Percentiles rank a stretch among this genome's conserved stretches.
phyloP scores from a whole-genome alignment of 1,140 invertebrate genomes.

The Solen grandis region DNA sequence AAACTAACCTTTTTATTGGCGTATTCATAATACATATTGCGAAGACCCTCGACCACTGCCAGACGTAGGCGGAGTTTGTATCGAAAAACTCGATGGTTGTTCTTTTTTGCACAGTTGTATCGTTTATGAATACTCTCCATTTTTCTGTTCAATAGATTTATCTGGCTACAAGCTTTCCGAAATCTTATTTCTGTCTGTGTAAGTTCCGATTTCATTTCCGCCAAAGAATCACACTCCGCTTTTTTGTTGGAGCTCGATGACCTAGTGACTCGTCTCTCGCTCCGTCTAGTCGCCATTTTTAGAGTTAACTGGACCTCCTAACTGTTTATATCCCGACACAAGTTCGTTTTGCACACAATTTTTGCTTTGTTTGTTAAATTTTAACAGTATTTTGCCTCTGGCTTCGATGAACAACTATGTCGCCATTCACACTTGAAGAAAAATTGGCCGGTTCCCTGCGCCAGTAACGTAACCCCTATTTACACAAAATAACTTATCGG shows the following conservation, averaged over 20 bases:
- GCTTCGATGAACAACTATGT: no score
- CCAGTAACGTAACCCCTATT: no score
- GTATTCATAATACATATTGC: conserved; percentile 63
- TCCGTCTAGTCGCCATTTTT: conserved; percentile 47
- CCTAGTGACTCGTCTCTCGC: conserved; percentile 36
- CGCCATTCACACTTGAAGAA: no score
- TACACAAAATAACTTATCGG: no score
- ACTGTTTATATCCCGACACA: no score
- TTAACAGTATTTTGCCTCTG: no score
- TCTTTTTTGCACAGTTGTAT: conserved; percentile 56
- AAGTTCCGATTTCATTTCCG: conserved; percentile 48
- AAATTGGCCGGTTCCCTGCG: no score
- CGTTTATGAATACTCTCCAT: conserved; percentile 49
- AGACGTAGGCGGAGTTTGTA: conserved; percentile 55
- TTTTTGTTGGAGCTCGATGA: conserved; percentile 11
- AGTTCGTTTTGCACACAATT: no score
- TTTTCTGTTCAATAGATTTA: conserved; percentile 55
- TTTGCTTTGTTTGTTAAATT: no score
- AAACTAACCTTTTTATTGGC: conserved; percentile 53
- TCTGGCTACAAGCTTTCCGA: conserved; percentile 57
- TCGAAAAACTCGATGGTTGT: conserved; percentile 53
- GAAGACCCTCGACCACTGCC: conserved; percentile 57
- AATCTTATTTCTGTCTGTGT: conserved; percentile 48
- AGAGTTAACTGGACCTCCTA: no score
- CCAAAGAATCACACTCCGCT: conserved; percentile 7